Percentiles rank a stretch among this genome's conserved stretches.
Conservation (phyloP, 2,797 vertebrate species). For the Pogoniulus pusillus region DNA sequence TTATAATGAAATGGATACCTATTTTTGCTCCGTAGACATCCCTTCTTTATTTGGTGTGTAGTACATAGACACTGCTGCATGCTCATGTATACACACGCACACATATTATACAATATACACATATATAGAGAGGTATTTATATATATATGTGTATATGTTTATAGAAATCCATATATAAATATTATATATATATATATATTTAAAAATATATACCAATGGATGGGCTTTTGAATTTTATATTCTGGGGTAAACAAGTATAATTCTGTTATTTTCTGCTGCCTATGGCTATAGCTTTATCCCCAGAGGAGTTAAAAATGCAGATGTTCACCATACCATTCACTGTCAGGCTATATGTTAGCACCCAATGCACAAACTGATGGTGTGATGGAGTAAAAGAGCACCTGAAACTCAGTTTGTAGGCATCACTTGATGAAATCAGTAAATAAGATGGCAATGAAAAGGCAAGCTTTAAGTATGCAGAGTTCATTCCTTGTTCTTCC, state of each 20-base stretch:
- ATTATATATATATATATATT: neutral
- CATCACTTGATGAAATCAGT: constrained; percentile 81
- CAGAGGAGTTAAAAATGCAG: neutral
- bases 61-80: neutral
- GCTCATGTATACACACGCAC: neutral
- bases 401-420: constrained; percentile 82
- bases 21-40: constrained; percentile 30
- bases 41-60: neutral
- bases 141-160: constrained; percentile 25
- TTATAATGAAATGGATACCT: constrained; percentile 26
- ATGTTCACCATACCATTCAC: constrained; percentile 11
- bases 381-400: constrained; percentile 65
- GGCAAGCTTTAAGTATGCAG: neutral
- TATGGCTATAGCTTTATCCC: neutral
- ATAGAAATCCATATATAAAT: constrained; percentile 30
- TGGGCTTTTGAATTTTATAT: constrained; percentile 37
- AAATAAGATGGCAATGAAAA: neutral
- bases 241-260: constrained; percentile 23
- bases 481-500: neutral
- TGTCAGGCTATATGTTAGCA: constrained; percentile 23
- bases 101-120: neutral
- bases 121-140: neutral
- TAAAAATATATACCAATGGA: constrained; percentile 15
- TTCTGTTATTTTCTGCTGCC: neutral
- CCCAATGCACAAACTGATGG: constrained; percentile 1